These are phyloP conservation scores for Leptocoma aspasia DNA, from an alignment of 2,113 vertebrate genomes.

Conservation along the genomic window DNA sequence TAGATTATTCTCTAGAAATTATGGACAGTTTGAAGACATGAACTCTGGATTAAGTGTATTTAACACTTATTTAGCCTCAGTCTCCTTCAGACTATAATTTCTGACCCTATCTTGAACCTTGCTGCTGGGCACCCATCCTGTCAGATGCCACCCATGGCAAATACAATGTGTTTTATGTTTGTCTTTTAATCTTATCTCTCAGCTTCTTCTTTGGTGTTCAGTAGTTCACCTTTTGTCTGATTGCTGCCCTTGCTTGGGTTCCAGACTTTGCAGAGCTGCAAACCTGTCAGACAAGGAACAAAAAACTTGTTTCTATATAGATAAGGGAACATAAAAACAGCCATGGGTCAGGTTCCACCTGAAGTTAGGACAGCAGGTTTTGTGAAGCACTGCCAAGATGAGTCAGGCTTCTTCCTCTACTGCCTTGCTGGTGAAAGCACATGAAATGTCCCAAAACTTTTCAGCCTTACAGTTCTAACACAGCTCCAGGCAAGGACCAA, in stretches of 20 bases:
- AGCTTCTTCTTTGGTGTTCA: background rate
- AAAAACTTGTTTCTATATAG: background rate
- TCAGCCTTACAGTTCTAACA: background rate
- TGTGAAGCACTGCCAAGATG: background rate
- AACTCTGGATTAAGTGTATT: background rate
- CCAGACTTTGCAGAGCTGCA: background rate
- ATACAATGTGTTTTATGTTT: background rate
- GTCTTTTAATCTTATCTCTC: background rate
- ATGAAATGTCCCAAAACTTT: background rate
- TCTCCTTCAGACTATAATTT: background rate
- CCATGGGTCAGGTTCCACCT: background rate
- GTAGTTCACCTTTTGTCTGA: constrained; percentile 7
- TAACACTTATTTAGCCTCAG: background rate
- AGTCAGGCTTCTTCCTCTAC: background rate
- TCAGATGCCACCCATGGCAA: background rate
- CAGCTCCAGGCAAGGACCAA: background rate
- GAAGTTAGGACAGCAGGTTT: background rate
- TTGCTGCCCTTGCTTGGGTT: background rate
- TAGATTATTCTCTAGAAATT: background rate
- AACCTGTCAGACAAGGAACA: constrained; percentile 32
- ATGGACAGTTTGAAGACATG: background rate
- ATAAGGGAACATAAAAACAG: background rate
- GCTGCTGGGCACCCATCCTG: background rate
- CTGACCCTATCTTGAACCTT: background rate
- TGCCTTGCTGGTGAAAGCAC: background rate